Conservation (phyloP, 2,113 vertebrate genomes). For the Tyto alba region DNA sequence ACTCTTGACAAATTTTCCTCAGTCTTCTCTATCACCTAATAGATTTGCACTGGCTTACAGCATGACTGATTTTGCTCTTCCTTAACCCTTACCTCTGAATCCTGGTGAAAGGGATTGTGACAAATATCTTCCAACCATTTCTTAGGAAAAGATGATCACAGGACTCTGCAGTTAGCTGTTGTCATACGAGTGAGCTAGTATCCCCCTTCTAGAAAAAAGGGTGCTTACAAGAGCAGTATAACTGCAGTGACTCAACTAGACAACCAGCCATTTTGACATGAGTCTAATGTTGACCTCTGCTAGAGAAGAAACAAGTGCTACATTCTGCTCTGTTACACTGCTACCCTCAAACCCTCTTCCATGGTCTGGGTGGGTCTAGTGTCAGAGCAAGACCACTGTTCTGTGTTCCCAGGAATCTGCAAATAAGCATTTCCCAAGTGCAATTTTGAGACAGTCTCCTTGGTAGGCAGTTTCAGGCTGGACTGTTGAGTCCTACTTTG, state of each 20-base stretch:
- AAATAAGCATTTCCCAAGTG: not conserved
- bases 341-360: not conserved
- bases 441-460: not conserved
- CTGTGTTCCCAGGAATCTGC: not conserved
- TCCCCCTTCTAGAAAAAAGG: not conserved
- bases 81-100: not conserved
- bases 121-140: not conserved
- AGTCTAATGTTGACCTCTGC: not conserved
- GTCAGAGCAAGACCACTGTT: not conserved
- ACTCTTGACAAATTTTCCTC: not conserved
- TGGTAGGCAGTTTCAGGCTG: not conserved
- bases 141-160: not conserved
- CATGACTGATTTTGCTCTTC: not conserved
- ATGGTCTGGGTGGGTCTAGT: not conserved
- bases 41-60: not conserved
- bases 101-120: not conserved
- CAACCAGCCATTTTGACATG: not conserved
- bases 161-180: not conserved
- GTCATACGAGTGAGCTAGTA: not conserved
- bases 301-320: not conserved
- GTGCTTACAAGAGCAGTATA: not conserved
- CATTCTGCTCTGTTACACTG: not conserved
- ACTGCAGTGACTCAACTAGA: not conserved
- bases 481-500: not conserved
- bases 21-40: not conserved